A percentile compares a stretch with the other conserved stretches of the same genome.
Evolutionary conservation across 1,140 invertebrate genomes (phyloP).

Genomic region (Drosophila subpulchrella): DNA sequence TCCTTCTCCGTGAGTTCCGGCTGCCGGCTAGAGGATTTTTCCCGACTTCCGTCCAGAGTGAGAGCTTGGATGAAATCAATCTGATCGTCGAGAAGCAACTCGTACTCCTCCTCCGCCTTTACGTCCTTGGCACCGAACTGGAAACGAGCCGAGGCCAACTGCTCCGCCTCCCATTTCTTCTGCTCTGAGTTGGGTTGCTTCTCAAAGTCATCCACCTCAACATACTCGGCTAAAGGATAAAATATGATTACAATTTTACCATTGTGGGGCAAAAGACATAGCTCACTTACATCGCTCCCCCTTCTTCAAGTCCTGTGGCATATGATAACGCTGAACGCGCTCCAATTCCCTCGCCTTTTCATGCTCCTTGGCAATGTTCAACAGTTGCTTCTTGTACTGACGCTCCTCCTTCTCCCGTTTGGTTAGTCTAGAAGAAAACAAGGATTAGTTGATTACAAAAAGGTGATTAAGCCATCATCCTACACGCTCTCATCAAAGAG

Average conservation of each 20-base stretch:
- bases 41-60: conserved; percentile 92
- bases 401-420: conserved; percentile 93
- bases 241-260: neutral
- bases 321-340: conserved; percentile 96
- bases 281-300: conserved; percentile 86
- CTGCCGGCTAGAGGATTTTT: conserved; percentile 85
- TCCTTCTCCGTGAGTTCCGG: conserved; percentile 89
- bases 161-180: conserved; percentile 99
- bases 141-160: conserved; percentile 96
- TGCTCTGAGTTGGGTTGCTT: conserved; percentile 96
- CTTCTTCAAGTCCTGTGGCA: conserved; percentile 93
- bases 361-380: conserved; percentile 97
- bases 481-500: conserved; percentile 95
- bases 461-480: conserved; percentile 73
- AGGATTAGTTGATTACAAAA: neutral
- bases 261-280: neutral
- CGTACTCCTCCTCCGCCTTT: conserved; percentile 93
- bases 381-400: conserved; percentile 95
- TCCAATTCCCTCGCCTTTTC: conserved; percentile 96
- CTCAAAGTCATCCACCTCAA: conserved; percentile 95
- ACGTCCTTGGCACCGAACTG: conserved; percentile 94
- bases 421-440: conserved; percentile 88
- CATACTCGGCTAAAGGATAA: conserved; percentile 87
- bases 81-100: conserved; percentile 96
- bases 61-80: conserved; percentile 99